Evolutionary conservation across 2,113 vertebrate genomes (phyloP).

Genomic region (Aegotheles bennettii): DNA sequence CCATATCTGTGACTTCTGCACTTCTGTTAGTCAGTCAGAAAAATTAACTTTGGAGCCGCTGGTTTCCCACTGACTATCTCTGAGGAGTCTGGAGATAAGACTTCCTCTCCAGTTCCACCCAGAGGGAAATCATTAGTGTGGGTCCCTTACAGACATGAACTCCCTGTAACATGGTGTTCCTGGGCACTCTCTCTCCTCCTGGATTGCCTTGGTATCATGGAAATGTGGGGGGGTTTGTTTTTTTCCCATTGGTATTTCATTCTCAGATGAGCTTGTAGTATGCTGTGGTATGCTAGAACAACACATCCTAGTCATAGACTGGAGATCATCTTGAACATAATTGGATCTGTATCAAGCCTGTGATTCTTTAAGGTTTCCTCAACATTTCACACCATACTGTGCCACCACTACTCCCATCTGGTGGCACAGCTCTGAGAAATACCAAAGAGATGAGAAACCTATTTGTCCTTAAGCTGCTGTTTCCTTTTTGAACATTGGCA

Average conservation of each 20-base stretch:
- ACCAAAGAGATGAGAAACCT: constrained; percentile 4
- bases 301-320: background rate
- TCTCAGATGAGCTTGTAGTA: background rate
- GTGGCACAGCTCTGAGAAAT: background rate
- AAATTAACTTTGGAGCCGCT: background rate
- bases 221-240: background rate
- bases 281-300: background rate
- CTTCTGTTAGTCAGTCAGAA: constrained; percentile 37
- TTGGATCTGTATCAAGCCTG: background rate
- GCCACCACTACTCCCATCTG: background rate
- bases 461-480: constrained; percentile 30
- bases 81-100: constrained; percentile 46
- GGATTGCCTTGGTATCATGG: background rate
- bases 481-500: constrained; percentile 31
- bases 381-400: background rate
- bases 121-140: constrained; percentile 32
- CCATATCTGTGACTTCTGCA: constrained; percentile 18
- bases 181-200: background rate
- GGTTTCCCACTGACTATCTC: constrained; percentile 47
- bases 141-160: background rate
- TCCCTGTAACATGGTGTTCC: constrained; percentile 22
- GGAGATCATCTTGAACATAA: background rate
- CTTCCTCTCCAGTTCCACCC: constrained; percentile 50
- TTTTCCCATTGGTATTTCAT: background rate
- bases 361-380: background rate